Conservation (phyloP, 2,797 vertebrate genomes). For the Myotis findleyi region DNA sequence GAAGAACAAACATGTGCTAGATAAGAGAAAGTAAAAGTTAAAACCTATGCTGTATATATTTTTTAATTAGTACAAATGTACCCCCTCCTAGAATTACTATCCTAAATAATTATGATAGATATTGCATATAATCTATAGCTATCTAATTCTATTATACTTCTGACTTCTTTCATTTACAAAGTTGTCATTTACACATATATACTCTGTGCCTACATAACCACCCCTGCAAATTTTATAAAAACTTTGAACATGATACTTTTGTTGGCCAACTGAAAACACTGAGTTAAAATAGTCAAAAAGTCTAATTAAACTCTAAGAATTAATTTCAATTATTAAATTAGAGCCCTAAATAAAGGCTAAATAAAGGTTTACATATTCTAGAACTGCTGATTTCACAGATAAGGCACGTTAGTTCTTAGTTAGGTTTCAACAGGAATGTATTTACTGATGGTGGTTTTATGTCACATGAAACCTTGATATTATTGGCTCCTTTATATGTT, state of each 20-base stretch:
- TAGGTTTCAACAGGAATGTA: constrained; percentile 30
- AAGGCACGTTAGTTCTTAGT: background rate
- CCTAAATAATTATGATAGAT: background rate
- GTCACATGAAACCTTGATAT: constrained; percentile 5
- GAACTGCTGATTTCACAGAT: constrained; percentile 38
- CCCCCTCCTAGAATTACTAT: background rate
- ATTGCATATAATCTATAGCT: constrained; percentile 22
- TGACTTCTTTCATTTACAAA: constrained; percentile 36
- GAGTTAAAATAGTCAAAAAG: constrained; percentile 41
- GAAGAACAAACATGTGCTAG: constrained; percentile 98
- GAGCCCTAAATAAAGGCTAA: background rate
- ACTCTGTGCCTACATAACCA: background rate
- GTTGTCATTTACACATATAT: background rate
- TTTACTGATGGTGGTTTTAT: constrained; percentile 25
- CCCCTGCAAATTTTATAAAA: background rate
- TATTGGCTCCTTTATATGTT: background rate
- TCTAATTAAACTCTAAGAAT: constrained; percentile 49
- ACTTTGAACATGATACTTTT: background rate
- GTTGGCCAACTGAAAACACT: constrained; percentile 26
- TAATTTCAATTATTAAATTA: constrained; percentile 11
- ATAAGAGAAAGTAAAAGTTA: constrained; percentile 41
- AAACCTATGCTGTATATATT: background rate
- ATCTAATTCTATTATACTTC: constrained; percentile 27
- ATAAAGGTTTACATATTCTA: constrained; percentile 32
- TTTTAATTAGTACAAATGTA: constrained; percentile 10